A percentile compares a stretch with the other conserved stretches of the same genome.
Conservation (phyloP, 2,888 invertebrate genomes). For the Bugulina stolonifera region DNA sequence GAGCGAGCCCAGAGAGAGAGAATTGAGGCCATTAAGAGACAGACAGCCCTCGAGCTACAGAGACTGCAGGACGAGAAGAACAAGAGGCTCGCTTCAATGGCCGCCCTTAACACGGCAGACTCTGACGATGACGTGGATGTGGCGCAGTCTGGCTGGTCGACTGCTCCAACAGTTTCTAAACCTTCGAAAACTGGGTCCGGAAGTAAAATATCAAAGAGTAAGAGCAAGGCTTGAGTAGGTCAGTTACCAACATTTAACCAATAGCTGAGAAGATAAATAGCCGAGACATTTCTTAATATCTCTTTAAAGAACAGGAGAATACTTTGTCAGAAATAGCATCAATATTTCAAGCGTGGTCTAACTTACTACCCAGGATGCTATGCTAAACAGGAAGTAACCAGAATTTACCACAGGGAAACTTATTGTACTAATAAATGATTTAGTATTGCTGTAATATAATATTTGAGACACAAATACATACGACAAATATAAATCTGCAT, state of each 20-base stretch:
- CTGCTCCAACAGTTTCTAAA: not conserved
- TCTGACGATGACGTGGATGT: not conserved
- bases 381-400: no score
- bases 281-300: no score
- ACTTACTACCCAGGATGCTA: no score
- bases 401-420: no score
- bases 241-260: not conserved
- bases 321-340: no score
- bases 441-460: no score
- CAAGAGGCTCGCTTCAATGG: not conserved
- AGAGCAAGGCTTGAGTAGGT: not conserved
- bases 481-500: no score
- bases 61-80: not conserved
- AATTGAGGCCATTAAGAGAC: constrained; percentile 4
- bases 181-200: not conserved
- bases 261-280: no score
- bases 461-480: no score
- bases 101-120: not conserved
- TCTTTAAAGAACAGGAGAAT: no score
- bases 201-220: not conserved
- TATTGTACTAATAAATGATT: no score
- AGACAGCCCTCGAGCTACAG: not conserved
- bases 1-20: not conserved
- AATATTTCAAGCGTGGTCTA: no score
- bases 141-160: not conserved